These are phyloP conservation scores for Ochropleura leucogaster DNA, from an alignment of 2,888 invertebrate genomes.

Conservation along the genomic window DNA sequence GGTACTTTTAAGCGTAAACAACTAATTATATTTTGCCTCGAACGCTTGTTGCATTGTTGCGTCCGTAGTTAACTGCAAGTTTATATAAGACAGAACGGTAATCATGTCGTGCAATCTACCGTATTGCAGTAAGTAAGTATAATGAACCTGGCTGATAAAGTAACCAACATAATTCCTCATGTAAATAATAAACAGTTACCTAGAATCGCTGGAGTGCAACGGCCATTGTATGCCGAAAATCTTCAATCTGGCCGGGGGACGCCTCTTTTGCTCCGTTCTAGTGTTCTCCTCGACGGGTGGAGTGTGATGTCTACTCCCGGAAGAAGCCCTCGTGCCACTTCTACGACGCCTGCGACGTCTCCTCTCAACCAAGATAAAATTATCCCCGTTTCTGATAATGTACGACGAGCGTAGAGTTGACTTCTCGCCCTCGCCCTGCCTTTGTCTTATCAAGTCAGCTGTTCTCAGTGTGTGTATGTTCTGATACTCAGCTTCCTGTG, in stretches of 20 bases:
- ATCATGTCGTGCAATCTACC: slow-evolving; percentile 71
- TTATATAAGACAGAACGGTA: slow-evolving; percentile 70
- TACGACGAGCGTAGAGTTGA: slow-evolving; percentile 88
- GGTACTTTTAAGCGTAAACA: slow-evolving; percentile 48
- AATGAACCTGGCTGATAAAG: slow-evolving; percentile 60
- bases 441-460: slow-evolving; percentile 89
- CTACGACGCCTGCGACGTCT: slow-evolving; percentile 85
- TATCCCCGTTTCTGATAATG: slow-evolving; percentile 89
- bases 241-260: slow-evolving; percentile 87
- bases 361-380: slow-evolving; percentile 88
- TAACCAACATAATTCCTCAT: slow-evolving; percentile 54
- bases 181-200: slow-evolving; percentile 74
- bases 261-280: slow-evolving; percentile 85
- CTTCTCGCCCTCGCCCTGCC: slow-evolving; percentile 86
- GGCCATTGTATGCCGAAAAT: slow-evolving; percentile 90
- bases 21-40: slow-evolving; percentile 52
- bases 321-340: slow-evolving; percentile 87
- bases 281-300: slow-evolving; percentile 86
- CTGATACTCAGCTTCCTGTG: slow-evolving; percentile 88
- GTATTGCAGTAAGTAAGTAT: slow-evolving; percentile 64
- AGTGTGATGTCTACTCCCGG: slow-evolving; percentile 86
- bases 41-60: slow-evolving; percentile 65
- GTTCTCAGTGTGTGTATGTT: slow-evolving; percentile 88
- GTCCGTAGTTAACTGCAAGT: slow-evolving; percentile 60
- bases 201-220: slow-evolving; percentile 88